Base-by-base conservation (phyloP, 2,113 vertebrate species). In the Plectropomus leopardus region DNA sequence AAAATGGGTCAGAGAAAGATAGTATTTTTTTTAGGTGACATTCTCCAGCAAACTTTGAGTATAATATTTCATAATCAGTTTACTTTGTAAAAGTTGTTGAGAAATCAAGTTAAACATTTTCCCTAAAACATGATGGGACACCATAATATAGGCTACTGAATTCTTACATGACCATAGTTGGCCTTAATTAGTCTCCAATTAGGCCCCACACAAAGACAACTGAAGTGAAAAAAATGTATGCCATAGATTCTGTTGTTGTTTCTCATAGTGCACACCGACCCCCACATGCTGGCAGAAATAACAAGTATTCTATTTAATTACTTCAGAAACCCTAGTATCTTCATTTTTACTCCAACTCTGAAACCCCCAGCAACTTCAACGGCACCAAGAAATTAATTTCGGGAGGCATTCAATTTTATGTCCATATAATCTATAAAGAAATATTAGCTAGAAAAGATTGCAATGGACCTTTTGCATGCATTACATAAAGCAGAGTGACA, bases 181-280 rank as follows among this genome's bases (percentile, higher is more conserved):
- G 75, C 72, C 89, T 86, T 83, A 86, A 80, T 89, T 87, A 80
- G 75, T 26, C 54, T 78, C 58, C 61, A 81, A 71, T 77, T 84
- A 75, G 63, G 42, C 28, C 28, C 28, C 67, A 69, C 58, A 86
- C 81, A 86, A 76, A 80, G 74, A 75, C 34, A 36, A 77, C 44
- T n/a, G 73, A 34, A 50, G 59, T 11, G 14, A 32, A 40, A 70
- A 53, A 30, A 58, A 60, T n/a, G 54, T 53, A 76, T 45, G 59
- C 32, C 61, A 83, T 17, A 50, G 48, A 78, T 72, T 78, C n/a
- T 66, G 53, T 45, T 75, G 44, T 24, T 53, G 34, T 58, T 80
- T 73, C 64, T 63, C 61, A 72, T 21, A 8, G 24, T 45, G 50
- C 50, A 44, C 36, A 40, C 58, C 75, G 60, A 80, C 40, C 60